phyloP scores from a whole-genome alignment of 2,888 invertebrate genomes.

The Apamea epomidion region DNA sequence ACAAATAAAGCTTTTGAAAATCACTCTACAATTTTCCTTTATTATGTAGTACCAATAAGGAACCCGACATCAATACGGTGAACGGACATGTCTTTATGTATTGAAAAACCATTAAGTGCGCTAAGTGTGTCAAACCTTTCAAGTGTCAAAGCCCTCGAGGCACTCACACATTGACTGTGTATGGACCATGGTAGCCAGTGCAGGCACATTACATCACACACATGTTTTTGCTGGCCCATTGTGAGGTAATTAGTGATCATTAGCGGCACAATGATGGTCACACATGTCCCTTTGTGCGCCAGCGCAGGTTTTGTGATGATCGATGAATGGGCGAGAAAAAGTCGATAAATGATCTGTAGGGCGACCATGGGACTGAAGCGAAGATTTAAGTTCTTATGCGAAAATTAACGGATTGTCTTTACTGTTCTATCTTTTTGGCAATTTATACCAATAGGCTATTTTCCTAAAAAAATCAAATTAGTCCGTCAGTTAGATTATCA shows the following conservation, averaged over 20 bases:
- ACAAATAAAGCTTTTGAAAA: slow-evolving; percentile 8
- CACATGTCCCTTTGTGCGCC: slow-evolving; percentile 56
- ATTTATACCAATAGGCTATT: background rate
- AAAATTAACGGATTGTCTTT: background rate
- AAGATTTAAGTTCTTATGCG: background rate
- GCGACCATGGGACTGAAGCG: slow-evolving; percentile 28
- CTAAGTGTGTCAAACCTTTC: slow-evolving; percentile 65
- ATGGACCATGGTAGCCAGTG: slow-evolving; percentile 13
- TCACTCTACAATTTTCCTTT: background rate
- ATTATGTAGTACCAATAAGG: slow-evolving; percentile 23
- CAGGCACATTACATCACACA: slow-evolving; percentile 44
- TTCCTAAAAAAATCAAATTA: too few species aligned
- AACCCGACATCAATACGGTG: slow-evolving; percentile 16
- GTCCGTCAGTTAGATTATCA: too few species aligned
- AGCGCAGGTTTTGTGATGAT: slow-evolving; percentile 47
- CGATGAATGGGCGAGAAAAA: slow-evolving; percentile 62
- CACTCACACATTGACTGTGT: slow-evolving; percentile 46
- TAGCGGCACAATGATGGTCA: slow-evolving; percentile 60
- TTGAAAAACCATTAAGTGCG: slow-evolving; percentile 43
- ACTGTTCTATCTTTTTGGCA: background rate
- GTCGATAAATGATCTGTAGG: slow-evolving; percentile 35
- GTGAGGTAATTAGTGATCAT: slow-evolving; percentile 51
- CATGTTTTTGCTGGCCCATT: slow-evolving; percentile 57
- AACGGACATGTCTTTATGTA: slow-evolving; percentile 41
- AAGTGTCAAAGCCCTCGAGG: slow-evolving; percentile 47